Conservation (phyloP, 2,113 vertebrate species). For the Syrmaticus mikado region DNA sequence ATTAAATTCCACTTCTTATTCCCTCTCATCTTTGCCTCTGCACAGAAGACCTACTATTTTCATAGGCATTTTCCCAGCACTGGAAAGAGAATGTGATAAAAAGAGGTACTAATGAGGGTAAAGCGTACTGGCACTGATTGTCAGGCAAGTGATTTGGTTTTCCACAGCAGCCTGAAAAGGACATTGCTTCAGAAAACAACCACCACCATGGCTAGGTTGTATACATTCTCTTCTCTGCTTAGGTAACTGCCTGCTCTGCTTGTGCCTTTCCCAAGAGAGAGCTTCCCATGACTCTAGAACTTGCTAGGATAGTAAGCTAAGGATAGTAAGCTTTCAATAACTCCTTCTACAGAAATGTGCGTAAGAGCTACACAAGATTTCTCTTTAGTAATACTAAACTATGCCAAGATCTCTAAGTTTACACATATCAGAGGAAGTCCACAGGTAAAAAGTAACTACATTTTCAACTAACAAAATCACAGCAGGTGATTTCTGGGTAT, state of each 20-base stretch:
- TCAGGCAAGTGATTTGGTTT: not conserved
- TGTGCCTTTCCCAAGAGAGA: not conserved
- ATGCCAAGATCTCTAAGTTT: not conserved
- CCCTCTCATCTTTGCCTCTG: not conserved
- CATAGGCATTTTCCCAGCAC: not conserved
- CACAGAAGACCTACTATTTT: not conserved
- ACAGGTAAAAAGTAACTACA: not conserved
- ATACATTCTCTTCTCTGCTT: not conserved
- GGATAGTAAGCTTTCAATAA: not conserved
- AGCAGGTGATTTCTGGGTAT: not conserved
- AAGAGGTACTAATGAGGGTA: not conserved
- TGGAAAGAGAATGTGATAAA: rapidly evolving
- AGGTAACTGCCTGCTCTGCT: not conserved
- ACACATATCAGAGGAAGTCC: not conserved
- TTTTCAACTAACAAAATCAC: slow-evolving; percentile 7
- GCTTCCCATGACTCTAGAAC: not conserved
- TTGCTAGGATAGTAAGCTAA: not conserved
- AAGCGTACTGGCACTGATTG: not conserved
- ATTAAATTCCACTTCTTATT: not conserved
- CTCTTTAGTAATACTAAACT: not conserved
- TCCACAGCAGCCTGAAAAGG: not conserved
- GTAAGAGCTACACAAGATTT: not conserved
- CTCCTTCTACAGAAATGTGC: not conserved
- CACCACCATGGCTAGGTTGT: not conserved
- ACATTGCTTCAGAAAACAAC: not conserved